A percentile compares a stretch with the other conserved stretches of the same genome.
phyloP scores from a whole-genome alignment of 1,140 invertebrate species.

The Bombus confusus region DNA sequence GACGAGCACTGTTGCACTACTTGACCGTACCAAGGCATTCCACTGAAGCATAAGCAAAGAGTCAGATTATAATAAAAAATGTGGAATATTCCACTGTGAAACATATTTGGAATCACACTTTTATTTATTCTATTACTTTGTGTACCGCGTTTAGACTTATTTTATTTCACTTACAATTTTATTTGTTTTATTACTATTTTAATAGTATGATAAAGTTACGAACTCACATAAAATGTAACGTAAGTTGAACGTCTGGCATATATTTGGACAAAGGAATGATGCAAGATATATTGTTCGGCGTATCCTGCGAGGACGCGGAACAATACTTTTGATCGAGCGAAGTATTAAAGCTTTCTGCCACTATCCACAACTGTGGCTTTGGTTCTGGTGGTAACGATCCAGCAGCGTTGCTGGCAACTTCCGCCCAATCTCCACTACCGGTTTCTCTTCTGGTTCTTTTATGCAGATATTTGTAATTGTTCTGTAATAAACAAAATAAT shows the following conservation, averaged over 20 bases:
- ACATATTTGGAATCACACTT: neutral
- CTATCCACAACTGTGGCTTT: conserved; percentile 75
- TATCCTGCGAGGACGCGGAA: conserved; percentile 66
- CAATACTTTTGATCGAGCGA: conserved; percentile 79
- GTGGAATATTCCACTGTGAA: neutral
- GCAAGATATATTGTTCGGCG: conserved; percentile 78
- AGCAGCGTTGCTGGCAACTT: conserved; percentile 78
- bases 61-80: neutral
- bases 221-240: conserved; percentile 77
- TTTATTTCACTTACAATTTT: neutral
- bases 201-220: neutral
- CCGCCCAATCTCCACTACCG: conserved; percentile 75
- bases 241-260: conserved; percentile 78
- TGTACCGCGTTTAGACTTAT: neutral
- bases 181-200: neutral
- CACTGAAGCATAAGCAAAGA: conserved; percentile 53
- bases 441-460: conserved; percentile 75
- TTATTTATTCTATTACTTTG: neutral
- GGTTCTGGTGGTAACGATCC: conserved; percentile 78
- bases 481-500: conserved; percentile 48
- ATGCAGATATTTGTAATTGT: conserved; percentile 78
- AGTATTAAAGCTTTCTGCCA: conserved; percentile 77
- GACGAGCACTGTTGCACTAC: conserved; percentile 75
- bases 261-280: conserved; percentile 77
- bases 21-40: conserved; percentile 79